phyloP scores from a whole-genome alignment of 2,797 vertebrate genomes.

The Pterois miles region DNA sequence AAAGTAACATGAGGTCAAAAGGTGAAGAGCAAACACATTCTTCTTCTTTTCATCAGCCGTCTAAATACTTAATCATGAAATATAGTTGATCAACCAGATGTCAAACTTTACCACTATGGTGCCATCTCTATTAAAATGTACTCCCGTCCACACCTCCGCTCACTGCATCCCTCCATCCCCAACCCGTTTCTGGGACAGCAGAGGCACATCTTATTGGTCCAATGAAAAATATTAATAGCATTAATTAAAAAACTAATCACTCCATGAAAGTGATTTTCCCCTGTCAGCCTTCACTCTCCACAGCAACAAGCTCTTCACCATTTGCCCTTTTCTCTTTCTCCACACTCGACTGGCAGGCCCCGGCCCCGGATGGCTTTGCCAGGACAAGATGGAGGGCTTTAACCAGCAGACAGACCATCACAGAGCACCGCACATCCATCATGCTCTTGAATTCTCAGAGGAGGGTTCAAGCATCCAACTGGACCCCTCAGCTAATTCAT shows the following conservation, averaged over 20 bases:
- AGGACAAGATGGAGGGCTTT: conserved; percentile 55
- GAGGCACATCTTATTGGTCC: conserved; percentile 9
- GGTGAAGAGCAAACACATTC: conserved; percentile 34
- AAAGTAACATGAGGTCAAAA: background rate
- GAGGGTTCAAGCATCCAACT: conserved; percentile 62
- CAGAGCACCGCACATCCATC: conserved; percentile 78
- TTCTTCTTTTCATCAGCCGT: conserved; percentile 33
- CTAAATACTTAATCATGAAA: conserved; percentile 27
- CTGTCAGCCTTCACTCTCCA: conserved; percentile 30
- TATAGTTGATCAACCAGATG: conserved; percentile 10
- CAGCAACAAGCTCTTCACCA: conserved; percentile 29
- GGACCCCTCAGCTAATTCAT: conserved; percentile 72
- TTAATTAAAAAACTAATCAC: conserved; percentile 74
- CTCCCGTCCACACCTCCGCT: conserved; percentile 20
- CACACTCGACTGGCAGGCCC: conserved; percentile 2
- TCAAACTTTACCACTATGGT: conserved; percentile 17
- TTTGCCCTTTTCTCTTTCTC: conserved; percentile 24
- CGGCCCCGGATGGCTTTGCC: background rate
- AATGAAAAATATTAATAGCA: conserved; percentile 69
- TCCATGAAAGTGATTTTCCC: conserved; percentile 40
- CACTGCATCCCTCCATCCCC: conserved; percentile 17
- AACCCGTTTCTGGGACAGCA: conserved; percentile 12
- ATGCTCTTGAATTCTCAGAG: conserved; percentile 59
- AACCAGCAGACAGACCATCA: conserved; percentile 68
- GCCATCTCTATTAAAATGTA: conserved; percentile 30